Evolutionary conservation across 35 echinoderm and acorn worm species (phyloP).

Genomic region (Heliocidaris tuberculata): DNA sequence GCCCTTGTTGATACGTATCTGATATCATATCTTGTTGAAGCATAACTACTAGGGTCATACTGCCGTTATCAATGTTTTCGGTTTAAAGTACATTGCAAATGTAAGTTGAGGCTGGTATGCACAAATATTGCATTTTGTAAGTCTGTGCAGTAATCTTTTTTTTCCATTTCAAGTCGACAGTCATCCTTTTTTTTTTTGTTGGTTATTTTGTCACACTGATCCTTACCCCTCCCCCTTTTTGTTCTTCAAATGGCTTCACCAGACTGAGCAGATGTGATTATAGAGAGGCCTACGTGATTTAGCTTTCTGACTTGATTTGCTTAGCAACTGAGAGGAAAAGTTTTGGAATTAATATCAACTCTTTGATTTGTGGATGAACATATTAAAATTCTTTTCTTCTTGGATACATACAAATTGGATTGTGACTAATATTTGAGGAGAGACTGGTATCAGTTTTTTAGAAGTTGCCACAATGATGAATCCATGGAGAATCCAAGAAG

Average conservation of each 20-base stretch:
- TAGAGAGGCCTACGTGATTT: no score
- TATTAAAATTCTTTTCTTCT: neutral
- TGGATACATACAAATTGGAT: neutral
- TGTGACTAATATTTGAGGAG: neutral
- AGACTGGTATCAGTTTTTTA: neutral
- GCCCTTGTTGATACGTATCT: neutral
- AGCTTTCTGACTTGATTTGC: neutral
- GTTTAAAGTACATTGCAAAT: neutral
- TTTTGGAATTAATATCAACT: neutral
- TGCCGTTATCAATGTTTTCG: neutral
- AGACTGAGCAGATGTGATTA: neutral
- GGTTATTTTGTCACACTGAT: neutral
- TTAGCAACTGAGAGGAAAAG: neutral
- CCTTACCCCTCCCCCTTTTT: neutral
- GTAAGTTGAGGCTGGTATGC: neutral
- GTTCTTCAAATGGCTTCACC: neutral
- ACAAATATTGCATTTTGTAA: neutral
- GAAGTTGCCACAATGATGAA: conserved; percentile 6
- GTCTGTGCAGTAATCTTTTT: neutral
- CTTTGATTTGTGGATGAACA: neutral
- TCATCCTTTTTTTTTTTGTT: neutral
- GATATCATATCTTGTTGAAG: neutral
- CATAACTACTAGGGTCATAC: neutral
- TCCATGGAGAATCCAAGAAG: conserved; percentile 20
- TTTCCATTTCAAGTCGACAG: neutral